Conservation (phyloP, 2,888 invertebrate genomes). For the Amiota mariae region DNA sequence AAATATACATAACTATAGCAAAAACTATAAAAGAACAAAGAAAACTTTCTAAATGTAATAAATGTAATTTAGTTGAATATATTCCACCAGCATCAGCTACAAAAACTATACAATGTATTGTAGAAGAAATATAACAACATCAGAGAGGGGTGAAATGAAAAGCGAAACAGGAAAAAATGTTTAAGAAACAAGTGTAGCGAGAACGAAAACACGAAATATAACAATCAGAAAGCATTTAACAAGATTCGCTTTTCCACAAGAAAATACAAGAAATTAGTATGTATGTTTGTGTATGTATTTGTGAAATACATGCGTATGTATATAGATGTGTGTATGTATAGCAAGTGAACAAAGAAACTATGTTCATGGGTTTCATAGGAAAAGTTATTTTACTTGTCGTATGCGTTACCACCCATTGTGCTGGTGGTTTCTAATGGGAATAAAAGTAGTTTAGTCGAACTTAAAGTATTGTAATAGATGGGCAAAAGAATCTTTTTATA, state of each 20-base stretch:
- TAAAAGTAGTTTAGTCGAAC: background rate
- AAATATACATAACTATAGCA: background rate
- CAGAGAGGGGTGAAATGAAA: background rate
- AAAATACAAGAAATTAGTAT: no score
- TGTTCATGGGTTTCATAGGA: no score
- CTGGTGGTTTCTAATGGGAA: background rate
- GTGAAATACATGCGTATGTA: background rate
- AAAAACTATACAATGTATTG: background rate
- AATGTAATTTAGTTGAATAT: constrained; percentile 23
- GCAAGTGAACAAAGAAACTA: background rate
- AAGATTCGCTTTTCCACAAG: constrained; percentile 28
- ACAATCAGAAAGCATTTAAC: constrained; percentile 71
- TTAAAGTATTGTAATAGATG: no score
- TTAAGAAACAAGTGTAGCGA: constrained; percentile 4
- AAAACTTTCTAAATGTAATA: constrained; percentile 22
- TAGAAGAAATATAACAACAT: background rate
- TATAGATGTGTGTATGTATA: background rate
- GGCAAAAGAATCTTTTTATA: no score
- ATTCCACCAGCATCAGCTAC: background rate
- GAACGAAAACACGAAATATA: constrained; percentile 61
- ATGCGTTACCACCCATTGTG: background rate
- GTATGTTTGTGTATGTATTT: background rate
- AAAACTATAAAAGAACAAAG: background rate
- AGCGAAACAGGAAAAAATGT: background rate
- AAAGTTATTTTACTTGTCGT: constrained; percentile 18